Evolutionary conservation across 2,113 vertebrate species (phyloP).

Genomic region (Triplophysa rosa): DNA sequence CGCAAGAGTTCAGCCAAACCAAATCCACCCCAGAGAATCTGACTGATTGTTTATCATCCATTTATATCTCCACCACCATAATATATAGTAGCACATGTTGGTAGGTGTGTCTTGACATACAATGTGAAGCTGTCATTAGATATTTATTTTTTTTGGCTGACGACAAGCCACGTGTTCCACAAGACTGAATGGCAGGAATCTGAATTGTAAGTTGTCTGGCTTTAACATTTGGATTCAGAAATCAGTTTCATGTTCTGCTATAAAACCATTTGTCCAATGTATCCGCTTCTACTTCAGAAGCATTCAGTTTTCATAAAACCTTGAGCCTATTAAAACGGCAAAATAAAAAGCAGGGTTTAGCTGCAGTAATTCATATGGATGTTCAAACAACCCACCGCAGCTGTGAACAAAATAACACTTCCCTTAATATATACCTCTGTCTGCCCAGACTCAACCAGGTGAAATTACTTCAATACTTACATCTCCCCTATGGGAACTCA

Average conservation of each 20-base stretch:
- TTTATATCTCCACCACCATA: conserved; percentile 27
- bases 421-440: background rate
- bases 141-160: conserved; percentile 39
- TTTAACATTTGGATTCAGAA: background rate
- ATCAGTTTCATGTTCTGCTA: background rate
- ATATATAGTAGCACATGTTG: conserved; percentile 42
- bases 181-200: background rate
- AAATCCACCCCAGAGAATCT: conserved; percentile 43
- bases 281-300: no score
- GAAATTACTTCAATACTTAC: conserved; percentile 20
- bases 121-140: conserved; percentile 32
- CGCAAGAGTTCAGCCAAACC: conserved; percentile 54
- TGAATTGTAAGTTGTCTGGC: background rate
- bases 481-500: background rate
- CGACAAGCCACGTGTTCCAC: conserved; percentile 20
- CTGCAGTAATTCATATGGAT: background rate
- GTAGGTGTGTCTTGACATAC: conserved; percentile 36
- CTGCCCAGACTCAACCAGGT: conserved; percentile 8
- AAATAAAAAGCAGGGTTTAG: background rate
- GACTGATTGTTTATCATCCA: conserved; percentile 49
- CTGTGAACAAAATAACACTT: conserved; percentile 34
- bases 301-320: background rate
- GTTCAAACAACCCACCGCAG: background rate
- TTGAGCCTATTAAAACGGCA: background rate
- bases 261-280: background rate